These are phyloP conservation scores for Ginglymostoma cirratum DNA, from an alignment of 2,113 vertebrate genomes.

Conservation along the genomic window DNA sequence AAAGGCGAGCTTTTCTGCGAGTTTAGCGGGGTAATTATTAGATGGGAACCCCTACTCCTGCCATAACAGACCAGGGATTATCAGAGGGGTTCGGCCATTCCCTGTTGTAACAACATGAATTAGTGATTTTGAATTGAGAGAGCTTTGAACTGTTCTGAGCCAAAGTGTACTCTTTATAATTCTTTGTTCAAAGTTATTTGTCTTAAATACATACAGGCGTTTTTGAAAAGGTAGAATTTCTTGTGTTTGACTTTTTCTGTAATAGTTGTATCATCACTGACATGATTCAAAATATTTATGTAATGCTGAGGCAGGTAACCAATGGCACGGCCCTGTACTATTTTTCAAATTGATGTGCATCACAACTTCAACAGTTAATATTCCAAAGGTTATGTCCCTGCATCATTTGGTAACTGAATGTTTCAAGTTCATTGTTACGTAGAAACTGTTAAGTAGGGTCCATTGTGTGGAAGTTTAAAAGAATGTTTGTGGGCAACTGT, in stretches of 20 bases:
- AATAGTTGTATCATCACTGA: neutral
- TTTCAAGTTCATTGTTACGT: neutral
- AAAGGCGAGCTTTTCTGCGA: too few relatives aligned
- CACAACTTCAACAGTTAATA: neutral
- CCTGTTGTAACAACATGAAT: neutral
- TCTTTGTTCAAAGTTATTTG: neutral
- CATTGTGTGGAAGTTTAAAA: neutral
- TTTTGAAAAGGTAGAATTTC: neutral
- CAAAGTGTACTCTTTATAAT: neutral
- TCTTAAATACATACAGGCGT: neutral
- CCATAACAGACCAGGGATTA: too few relatives aligned
- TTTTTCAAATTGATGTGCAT: neutral
- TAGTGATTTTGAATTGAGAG: neutral
- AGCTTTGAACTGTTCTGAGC: neutral
- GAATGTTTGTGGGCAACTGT: constrained; percentile 5
- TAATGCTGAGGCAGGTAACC: neutral
- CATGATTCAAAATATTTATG: neutral
- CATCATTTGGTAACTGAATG: neutral
- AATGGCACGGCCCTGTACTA: neutral
- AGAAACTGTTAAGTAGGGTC: neutral
- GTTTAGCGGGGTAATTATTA: too few relatives aligned
- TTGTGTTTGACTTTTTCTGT: neutral
- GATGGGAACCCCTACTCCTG: too few relatives aligned
- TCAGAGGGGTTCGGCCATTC: too few relatives aligned
- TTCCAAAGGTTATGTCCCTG: neutral